These are phyloP conservation scores for Drosophila anceps DNA, from an alignment of 2,888 invertebrate species.

Conservation along the genomic window DNA sequence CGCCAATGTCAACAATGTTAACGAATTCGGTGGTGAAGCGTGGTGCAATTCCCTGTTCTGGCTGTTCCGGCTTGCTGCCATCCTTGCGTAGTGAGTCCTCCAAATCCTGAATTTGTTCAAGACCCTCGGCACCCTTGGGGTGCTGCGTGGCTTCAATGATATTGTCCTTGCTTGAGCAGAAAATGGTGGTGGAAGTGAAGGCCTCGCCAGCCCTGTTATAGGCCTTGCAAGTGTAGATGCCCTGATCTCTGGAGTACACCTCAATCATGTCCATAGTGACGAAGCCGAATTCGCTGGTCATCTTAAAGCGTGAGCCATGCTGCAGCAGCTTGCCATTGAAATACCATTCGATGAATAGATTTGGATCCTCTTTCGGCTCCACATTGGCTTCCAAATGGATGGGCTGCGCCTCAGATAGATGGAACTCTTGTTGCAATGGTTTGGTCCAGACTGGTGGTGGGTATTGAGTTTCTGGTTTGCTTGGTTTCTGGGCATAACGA, in stretches of 20 bases:
- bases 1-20: constrained; percentile 92
- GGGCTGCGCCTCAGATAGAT: constrained; percentile 92
- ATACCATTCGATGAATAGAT: constrained; percentile 96
- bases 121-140: constrained; percentile 97
- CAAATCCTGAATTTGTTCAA: constrained; percentile 95
- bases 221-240: constrained; percentile 96
- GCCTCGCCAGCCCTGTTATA: constrained; percentile 95
- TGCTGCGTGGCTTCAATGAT: constrained; percentile 96
- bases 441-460: constrained; percentile 95
- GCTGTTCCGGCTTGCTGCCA: constrained; percentile 89
- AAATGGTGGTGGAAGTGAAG: constrained; percentile 95
- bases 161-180: constrained; percentile 92
- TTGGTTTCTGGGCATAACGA: constrained; percentile 89
- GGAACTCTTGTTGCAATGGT: constrained; percentile 92
- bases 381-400: constrained; percentile 97
- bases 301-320: constrained; percentile 95
- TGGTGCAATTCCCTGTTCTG: constrained; percentile 93
- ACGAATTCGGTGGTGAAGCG: constrained; percentile 95
- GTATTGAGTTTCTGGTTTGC: constrained; percentile 91
- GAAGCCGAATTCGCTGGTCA: constrained; percentile 98
- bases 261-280: constrained; percentile 97
- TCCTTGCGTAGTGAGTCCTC: constrained; percentile 93
- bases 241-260: constrained; percentile 96
- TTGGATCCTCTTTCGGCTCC: constrained; percentile 96
- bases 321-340: constrained; percentile 95